Evolutionary conservation across 1,140 invertebrate genomes (phyloP), one percentile per base, ranked within the genome.

Genomic region (Tachypleus tridentatus): DNA sequence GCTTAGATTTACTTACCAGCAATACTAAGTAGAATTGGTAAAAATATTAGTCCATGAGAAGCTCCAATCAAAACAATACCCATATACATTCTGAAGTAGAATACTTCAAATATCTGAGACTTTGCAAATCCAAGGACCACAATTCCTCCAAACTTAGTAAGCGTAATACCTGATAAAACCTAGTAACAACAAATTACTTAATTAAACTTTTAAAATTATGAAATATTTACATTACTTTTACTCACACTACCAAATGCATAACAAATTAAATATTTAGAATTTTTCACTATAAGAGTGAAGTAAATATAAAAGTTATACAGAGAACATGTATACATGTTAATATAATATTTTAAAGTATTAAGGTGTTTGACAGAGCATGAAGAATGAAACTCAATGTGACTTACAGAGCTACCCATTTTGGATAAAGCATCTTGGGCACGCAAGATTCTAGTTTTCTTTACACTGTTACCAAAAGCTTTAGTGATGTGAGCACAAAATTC

Each of bases 21-120:
- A 82, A 95, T 95, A 80, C 91, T 95, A 62, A 99, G 84, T 9
- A 97, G 72, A 1, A 94, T 89, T 1, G 93, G 93, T 71, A 97
- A 78, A 73, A 97, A 89, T 70, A 97, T 82, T 61, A 97, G 81
- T 3, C 93, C 93, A 74, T 97, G 92, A 0, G 86, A 74, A 0
- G 92, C 91, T 9, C 94, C 93, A 70, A 95, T 84, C 48, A 96
- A 69, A 3, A 97, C 91, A 65, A 97, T 92, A 63, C 86, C 86
- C 59, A 97, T 78, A 73, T 95, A 94, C 94, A 97, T 97, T 73
- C 93, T 84, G 76, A 97, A 97, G 75, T 96, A 97, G 73, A 93
- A 97, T 57, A 97, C 82, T 78, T 89, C 83, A 73, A 97, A 96
- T 29, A 97, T 85, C 81, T 97, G 93, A 3, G 92, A 94, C 69